Percentiles rank a stretch among this genome's conserved stretches.
Evolutionary conservation across 2,113 vertebrate species (phyloP).

Genomic region (Muscicapa adusta): DNA sequence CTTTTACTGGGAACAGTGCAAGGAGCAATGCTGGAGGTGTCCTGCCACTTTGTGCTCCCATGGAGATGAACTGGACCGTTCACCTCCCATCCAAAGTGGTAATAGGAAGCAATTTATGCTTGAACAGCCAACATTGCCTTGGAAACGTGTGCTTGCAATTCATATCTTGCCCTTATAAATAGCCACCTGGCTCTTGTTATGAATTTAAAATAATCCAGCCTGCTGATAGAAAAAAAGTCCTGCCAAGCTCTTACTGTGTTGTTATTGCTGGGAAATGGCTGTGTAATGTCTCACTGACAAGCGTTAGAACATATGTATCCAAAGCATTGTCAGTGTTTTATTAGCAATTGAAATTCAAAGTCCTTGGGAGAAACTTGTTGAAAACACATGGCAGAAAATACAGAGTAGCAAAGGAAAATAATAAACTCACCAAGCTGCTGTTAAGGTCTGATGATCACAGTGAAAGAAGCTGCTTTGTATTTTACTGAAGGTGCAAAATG

Average conservation of each 20-base stretch:
- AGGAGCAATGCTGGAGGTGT: background rate
- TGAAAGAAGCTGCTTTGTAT: background rate
- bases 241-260: background rate
- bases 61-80: background rate
- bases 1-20: background rate
- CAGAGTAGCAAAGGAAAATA: background rate
- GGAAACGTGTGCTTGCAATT: background rate
- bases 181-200: constrained; percentile 22
- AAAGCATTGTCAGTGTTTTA: background rate
- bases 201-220: constrained; percentile 23
- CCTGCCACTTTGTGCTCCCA: background rate
- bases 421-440: background rate
- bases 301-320: background rate
- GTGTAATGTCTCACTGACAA: background rate
- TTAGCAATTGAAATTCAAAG: background rate
- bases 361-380: background rate
- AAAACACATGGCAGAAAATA: background rate
- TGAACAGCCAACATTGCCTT: background rate
- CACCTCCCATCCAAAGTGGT: background rate
- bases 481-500: background rate
- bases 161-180: background rate
- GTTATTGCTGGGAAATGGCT: background rate
- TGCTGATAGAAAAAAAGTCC: background rate
- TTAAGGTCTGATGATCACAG: background rate
- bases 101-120: constrained; percentile 17